Evolutionary conservation across 2,888 invertebrate species (phyloP).

Genomic region (Acleris sparsana): DNA sequence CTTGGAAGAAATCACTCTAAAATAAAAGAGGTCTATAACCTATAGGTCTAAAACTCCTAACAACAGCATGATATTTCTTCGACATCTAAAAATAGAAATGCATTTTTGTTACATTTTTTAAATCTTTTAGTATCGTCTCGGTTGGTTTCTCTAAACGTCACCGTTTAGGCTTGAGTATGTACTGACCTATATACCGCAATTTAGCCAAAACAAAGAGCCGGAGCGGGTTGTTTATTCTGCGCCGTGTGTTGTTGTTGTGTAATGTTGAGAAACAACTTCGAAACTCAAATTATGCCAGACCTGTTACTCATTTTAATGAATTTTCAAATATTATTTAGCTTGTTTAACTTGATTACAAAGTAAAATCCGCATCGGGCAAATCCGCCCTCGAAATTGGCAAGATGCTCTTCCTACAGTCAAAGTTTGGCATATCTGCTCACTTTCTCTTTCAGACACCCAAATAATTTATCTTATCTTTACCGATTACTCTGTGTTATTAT

Average conservation of each 20-base stretch:
- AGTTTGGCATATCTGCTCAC: no score
- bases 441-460: no score
- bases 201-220: slow-evolving; percentile 54
- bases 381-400: no score
- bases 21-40: no score
- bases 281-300: slow-evolving; percentile 46
- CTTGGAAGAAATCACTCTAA: no score
- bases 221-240: slow-evolving; percentile 52
- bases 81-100: background rate
- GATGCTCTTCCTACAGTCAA: no score
- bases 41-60: no score
- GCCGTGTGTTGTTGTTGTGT: slow-evolving; percentile 52
- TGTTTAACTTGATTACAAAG: slow-evolving; percentile 7
- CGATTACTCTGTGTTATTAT: no score
- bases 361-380: no score
- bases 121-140: slow-evolving; percentile 12
- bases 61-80: background rate
- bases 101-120: background rate
- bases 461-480: no score
- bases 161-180: slow-evolving; percentile 10
- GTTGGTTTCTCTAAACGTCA: slow-evolving; percentile 17
- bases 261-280: slow-evolving; percentile 52
- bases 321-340: slow-evolving; percentile 9
- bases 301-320: slow-evolving; percentile 16
- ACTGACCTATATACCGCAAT: slow-evolving; percentile 22